Percentiles rank a stretch among this genome's conserved stretches.
Evolutionary conservation across 2,888 invertebrate species (phyloP).

Genomic region (Gerosis bhagava): DNA sequence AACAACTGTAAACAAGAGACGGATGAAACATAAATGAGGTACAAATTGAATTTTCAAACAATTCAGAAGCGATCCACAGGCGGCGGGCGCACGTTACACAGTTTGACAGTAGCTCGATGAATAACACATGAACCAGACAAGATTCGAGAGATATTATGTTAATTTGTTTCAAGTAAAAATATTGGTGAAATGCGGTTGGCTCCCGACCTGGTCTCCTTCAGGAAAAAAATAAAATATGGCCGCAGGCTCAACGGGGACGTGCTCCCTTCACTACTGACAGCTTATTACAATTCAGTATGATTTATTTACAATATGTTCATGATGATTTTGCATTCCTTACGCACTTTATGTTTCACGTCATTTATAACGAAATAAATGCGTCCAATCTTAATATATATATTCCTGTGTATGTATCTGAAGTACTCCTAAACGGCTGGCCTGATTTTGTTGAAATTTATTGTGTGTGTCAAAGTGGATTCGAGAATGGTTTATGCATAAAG

Average conservation of each 20-base stretch:
- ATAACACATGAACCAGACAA: slow-evolving; percentile 33
- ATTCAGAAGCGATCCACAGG: slow-evolving; percentile 37
- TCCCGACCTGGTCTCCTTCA: not conserved
- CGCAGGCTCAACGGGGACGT: slow-evolving; percentile 9
- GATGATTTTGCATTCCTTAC: slow-evolving; percentile 14
- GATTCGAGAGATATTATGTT: slow-evolving; percentile 34
- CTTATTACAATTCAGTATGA: slow-evolving; percentile 15
- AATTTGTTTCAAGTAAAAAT: slow-evolving; percentile 34
- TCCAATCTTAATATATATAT: no score
- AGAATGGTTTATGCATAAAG: no score
- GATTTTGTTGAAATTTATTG: no score
- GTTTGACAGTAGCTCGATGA: slow-evolving; percentile 31
- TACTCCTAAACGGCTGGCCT: no score
- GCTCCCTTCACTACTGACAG: slow-evolving; percentile 15
- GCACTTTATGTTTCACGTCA: no score
- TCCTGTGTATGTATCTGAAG: no score
- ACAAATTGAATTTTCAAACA: slow-evolving; percentile 40
- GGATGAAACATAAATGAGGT: slow-evolving; percentile 38
- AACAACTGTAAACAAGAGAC: slow-evolving; percentile 13
- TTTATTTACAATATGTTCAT: slow-evolving; percentile 19
- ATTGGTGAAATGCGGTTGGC: slow-evolving; percentile 9
- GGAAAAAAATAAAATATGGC: slow-evolving; percentile 14
- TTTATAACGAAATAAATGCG: no score
- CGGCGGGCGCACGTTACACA: slow-evolving; percentile 30
- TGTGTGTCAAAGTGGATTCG: no score